Conservation (phyloP, 2,797 vertebrate genomes). For the Darevskia mixta region DNA sequence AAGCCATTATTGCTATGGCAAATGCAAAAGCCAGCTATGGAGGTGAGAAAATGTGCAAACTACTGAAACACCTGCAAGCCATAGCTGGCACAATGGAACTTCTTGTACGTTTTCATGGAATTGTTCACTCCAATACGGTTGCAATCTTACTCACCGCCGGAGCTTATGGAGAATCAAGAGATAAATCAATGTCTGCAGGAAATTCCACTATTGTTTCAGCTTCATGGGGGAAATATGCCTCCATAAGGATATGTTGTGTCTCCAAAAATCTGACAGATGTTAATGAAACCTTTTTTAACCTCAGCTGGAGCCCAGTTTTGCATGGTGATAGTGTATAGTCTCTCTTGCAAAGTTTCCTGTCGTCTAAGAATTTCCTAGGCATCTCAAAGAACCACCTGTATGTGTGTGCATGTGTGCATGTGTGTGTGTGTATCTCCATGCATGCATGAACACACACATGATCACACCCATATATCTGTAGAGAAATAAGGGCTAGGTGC, state of each 20-base stretch:
- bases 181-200: constrained; percentile 10
- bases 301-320: not conserved
- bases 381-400: not conserved
- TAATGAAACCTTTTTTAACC: constrained; percentile 11
- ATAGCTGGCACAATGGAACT: not conserved
- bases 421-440: not conserved
- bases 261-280: not conserved
- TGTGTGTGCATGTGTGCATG: too few species aligned
- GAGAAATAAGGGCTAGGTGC: not conserved
- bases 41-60: not conserved
- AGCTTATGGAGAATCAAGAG: constrained; percentile 3
- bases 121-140: not conserved
- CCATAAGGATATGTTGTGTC: not conserved
- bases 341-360: constrained; percentile 4
- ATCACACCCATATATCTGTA: not conserved
- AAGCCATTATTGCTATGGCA: not conserved
- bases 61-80: not conserved
- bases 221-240: constrained; percentile 9
- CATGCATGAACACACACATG: not conserved
- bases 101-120: not conserved
- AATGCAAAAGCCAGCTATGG: not conserved
- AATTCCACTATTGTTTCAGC: constrained; percentile 7
- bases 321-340: not conserved
- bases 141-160: not conserved
- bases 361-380: not conserved